These are phyloP conservation scores for Allacma fusca DNA, from an alignment of 2,888 invertebrate genomes.

Conservation along the genomic window DNA sequence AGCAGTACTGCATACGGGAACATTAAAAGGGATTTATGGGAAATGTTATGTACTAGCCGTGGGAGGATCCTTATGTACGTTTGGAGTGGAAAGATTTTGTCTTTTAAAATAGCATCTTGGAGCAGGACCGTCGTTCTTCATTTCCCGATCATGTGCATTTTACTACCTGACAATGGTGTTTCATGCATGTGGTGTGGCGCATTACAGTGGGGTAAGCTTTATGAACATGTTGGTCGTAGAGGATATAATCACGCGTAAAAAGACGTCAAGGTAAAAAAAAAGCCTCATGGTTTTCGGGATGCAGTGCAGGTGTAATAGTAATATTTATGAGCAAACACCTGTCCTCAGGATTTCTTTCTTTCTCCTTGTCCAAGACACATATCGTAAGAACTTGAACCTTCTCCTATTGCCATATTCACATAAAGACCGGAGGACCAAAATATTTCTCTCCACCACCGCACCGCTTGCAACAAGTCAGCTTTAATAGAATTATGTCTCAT, in stretches of 20 bases:
- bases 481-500: slow-evolving; percentile 16
- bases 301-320: slow-evolving; percentile 58
- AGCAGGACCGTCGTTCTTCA: not conserved
- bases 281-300: slow-evolving; percentile 31
- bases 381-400: slow-evolving; percentile 23
- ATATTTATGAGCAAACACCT: slow-evolving; percentile 61
- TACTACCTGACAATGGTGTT: not conserved
- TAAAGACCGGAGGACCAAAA: slow-evolving; percentile 39
- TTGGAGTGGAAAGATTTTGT: too few relatives aligned
- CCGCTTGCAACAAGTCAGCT: slow-evolving; percentile 11
- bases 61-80: too few relatives aligned
- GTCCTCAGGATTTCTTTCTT: slow-evolving; percentile 50
- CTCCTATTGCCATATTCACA: slow-evolving; percentile 35
- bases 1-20: too few relatives aligned
- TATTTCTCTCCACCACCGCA: slow-evolving; percentile 29
- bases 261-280: slow-evolving; percentile 26
- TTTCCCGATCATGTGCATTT: not conserved
- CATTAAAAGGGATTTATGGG: too few relatives aligned
- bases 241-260: slow-evolving; percentile 19
- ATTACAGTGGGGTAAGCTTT: not conserved
- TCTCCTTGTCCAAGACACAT: slow-evolving; percentile 16
- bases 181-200: not conserved
- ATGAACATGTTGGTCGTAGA: slow-evolving; percentile 4
- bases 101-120: not conserved
- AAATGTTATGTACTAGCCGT: too few relatives aligned